phyloP scores from a whole-genome alignment of 2,113 vertebrate species.

The Lichenostomus cassidix region DNA sequence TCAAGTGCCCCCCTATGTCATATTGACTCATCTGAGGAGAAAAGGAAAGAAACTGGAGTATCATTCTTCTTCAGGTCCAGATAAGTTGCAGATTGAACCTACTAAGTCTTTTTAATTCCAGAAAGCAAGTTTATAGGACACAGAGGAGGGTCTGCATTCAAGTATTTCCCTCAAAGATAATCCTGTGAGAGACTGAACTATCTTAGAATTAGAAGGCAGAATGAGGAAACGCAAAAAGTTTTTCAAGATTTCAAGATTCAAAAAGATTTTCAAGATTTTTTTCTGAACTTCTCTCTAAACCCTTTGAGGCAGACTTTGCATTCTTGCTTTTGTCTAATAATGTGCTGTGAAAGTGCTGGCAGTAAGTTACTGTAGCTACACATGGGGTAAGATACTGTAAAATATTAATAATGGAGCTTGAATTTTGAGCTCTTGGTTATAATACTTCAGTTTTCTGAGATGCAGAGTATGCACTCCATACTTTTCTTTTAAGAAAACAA shows the following conservation, averaged over 20 bases:
- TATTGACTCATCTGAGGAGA: neutral
- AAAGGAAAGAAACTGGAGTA: neutral
- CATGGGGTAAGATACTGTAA: neutral
- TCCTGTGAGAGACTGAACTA: neutral
- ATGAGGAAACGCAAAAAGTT: neutral
- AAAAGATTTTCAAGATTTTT: neutral
- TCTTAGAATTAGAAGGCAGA: neutral
- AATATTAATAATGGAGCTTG: neutral
- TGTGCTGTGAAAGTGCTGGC: neutral
- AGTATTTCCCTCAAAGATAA: neutral
- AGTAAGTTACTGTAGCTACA: neutral
- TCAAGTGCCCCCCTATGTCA: neutral
- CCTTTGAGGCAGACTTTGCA: neutral
- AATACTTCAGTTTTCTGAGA: neutral
- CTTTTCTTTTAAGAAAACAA: neutral
- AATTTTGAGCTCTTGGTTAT: neutral
- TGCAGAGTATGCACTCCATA: neutral
- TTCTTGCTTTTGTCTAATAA: neutral
- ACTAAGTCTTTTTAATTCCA: neutral
- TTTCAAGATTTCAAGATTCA: neutral
- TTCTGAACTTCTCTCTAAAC: neutral
- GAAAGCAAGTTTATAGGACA: neutral
- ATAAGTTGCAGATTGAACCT: neutral
- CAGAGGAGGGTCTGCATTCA: neutral
- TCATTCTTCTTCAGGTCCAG: neutral